Conservation (phyloP, 2,888 invertebrate species). For the Lasioglossum pauxillum region DNA sequence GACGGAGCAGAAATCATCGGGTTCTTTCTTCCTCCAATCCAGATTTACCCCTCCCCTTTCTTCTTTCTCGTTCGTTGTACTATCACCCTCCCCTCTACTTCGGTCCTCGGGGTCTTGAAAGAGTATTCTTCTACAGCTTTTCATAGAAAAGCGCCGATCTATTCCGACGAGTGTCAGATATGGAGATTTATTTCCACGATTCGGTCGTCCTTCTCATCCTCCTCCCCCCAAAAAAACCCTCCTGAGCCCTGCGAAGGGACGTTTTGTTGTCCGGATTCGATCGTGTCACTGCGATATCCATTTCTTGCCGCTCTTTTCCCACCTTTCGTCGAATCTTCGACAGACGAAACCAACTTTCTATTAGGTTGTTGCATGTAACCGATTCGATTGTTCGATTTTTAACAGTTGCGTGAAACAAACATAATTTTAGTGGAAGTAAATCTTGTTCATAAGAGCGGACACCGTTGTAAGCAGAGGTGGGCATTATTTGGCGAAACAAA, state of each 20-base stretch:
- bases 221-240: neutral
- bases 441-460: too few relatives aligned
- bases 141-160: conserved; percentile 75
- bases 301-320: conserved; percentile 67
- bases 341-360: neutral
- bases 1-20: conserved; percentile 74
- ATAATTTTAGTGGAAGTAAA: too few relatives aligned
- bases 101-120: conserved; percentile 28
- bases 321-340: conserved; percentile 59
- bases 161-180: conserved; percentile 79
- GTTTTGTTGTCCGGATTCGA: conserved; percentile 78
- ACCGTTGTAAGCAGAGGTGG: too few relatives aligned
- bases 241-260: conserved; percentile 39
- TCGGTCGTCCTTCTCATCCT: conserved; percentile 46
- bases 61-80: conserved; percentile 49
- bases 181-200: conserved; percentile 82
- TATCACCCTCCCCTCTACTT: conserved; percentile 43
- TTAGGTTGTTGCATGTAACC: too few relatives aligned
- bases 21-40: conserved; percentile 66
- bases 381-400: too few relatives aligned
- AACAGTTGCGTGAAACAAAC: too few relatives aligned
- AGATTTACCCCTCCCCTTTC: conserved; percentile 37
- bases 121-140: conserved; percentile 66
- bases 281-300: conserved; percentile 80
- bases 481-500: too few relatives aligned